Percentiles rank a stretch among this genome's conserved stretches.
Evolutionary conservation across 1,140 invertebrate genomes (phyloP).

Genomic region (Apis cerana): DNA sequence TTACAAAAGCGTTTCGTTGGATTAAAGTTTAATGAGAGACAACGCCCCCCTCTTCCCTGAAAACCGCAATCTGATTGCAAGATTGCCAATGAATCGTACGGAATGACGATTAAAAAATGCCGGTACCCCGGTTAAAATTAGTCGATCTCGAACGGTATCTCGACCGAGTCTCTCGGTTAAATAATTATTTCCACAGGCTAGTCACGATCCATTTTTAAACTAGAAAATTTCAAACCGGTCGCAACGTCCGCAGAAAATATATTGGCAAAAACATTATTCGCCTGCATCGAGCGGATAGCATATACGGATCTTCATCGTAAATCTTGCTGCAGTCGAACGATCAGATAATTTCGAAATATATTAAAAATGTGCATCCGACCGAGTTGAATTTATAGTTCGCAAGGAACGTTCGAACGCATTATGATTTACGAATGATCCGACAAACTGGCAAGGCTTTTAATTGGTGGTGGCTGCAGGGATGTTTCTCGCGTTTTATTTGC

Average conservation of each 20-base stretch:
- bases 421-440: slow-evolving; percentile 8
- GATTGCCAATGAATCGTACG: slow-evolving; percentile 26
- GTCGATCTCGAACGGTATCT: slow-evolving; percentile 48
- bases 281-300: too few species aligned
- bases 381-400: neutral
- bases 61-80: slow-evolving; percentile 44
- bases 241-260: neutral
- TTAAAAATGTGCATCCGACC: neutral
- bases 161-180: slow-evolving; percentile 35
- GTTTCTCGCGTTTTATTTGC: slow-evolving; percentile 34
- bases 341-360: neutral
- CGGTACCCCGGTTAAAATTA: slow-evolving; percentile 6
- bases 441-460: neutral
- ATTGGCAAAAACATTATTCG: neutral
- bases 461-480: neutral
- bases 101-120: slow-evolving; percentile 32
- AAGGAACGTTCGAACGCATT: neutral
- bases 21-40: slow-evolving; percentile 45
- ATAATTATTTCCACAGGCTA: slow-evolving; percentile 21
- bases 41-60: neutral
- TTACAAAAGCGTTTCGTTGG: slow-evolving; percentile 19
- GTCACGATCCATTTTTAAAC: slow-evolving; percentile 36
- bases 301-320: neutral
- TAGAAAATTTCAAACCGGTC: slow-evolving; percentile 9
- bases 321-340: neutral